Evolutionary conservation across 64 coral and sea anemone genomes (phyloP).

Genomic region (Actinia tenebrosa): DNA sequence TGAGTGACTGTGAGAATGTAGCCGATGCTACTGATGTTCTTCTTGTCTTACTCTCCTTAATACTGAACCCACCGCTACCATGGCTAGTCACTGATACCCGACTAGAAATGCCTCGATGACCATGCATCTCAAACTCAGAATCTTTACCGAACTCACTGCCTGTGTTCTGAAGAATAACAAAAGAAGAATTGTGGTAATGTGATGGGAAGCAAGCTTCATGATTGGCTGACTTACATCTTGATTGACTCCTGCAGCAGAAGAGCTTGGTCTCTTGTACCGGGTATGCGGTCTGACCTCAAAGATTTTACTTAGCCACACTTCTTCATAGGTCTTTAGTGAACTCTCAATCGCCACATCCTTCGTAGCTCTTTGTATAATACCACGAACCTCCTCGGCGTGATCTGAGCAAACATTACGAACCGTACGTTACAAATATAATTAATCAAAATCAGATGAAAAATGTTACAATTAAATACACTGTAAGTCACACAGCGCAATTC

Average conservation of each 20-base stretch:
- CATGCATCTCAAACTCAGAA: constrained; percentile 73
- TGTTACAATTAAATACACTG: too few relatives aligned
- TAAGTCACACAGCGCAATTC: too few relatives aligned
- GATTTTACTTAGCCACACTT: constrained; percentile 99
- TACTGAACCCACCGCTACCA: constrained; percentile 91
- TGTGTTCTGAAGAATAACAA: constrained; percentile 51
- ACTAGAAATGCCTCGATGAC: constrained; percentile 80
- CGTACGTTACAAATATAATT: neutral
- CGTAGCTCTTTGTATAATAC: constrained; percentile 92
- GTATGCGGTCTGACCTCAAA: constrained; percentile 79
- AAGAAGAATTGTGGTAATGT: neutral
- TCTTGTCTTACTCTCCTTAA: constrained; percentile 83
- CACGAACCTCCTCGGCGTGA: constrained; percentile 89
- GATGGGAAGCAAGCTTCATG: too few relatives aligned
- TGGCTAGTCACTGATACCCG: constrained; percentile 85
- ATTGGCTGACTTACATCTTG: constrained; percentile 60
- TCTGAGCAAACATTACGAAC: constrained; percentile 20
- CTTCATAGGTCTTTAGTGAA: constrained; percentile 95
- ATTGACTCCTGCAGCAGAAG: constrained; percentile 60
- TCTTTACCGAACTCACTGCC: constrained; percentile 85
- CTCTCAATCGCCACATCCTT: constrained; percentile 99
- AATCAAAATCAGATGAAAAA: neutral
- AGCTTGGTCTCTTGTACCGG: constrained; percentile 54
- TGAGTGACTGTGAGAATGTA: constrained; percentile 79
- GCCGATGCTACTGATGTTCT: constrained; percentile 62